Conservation (phyloP, 2,888 invertebrate species). For the Mystacides longicornis region DNA sequence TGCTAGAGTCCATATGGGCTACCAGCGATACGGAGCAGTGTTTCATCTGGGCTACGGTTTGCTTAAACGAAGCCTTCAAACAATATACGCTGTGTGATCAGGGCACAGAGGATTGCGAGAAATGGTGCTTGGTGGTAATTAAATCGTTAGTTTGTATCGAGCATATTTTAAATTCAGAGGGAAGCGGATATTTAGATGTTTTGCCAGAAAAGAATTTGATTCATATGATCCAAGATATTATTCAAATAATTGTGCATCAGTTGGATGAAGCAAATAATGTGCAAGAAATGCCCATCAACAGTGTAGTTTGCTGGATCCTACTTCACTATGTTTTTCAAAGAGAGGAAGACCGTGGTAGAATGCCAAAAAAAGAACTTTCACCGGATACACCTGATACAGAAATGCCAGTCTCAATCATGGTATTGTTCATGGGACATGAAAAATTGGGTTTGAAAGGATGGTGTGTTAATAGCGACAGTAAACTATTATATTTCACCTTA, state of each 20-base stretch:
- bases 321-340: conserved; percentile 71
- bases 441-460: conserved; percentile 68
- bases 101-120: conserved; percentile 41
- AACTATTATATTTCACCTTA: conserved; percentile 69
- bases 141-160: conserved; percentile 45
- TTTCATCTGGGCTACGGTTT: conserved; percentile 70
- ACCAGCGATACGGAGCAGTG: conserved; percentile 56
- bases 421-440: conserved; percentile 78
- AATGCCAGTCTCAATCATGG: conserved; percentile 64
- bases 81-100: conserved; percentile 50
- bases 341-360: conserved; percentile 62
- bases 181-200: conserved; percentile 44
- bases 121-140: conserved; percentile 42
- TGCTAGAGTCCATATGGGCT: conserved; percentile 61
- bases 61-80: conserved; percentile 65
- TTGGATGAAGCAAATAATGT: conserved; percentile 61
- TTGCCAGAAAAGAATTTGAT: conserved; percentile 53
- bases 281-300: conserved; percentile 60
- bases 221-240: conserved; percentile 65
- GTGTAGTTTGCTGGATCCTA: conserved; percentile 75
- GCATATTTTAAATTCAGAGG: conserved; percentile 41
- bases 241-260: conserved; percentile 69
- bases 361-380: conserved; percentile 38
- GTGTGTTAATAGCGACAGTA: conserved; percentile 72
- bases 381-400: conserved; percentile 49